These are phyloP conservation scores for Drosophila sproati DNA, from an alignment of 1,140 invertebrate genomes.

Conservation along the genomic window DNA sequence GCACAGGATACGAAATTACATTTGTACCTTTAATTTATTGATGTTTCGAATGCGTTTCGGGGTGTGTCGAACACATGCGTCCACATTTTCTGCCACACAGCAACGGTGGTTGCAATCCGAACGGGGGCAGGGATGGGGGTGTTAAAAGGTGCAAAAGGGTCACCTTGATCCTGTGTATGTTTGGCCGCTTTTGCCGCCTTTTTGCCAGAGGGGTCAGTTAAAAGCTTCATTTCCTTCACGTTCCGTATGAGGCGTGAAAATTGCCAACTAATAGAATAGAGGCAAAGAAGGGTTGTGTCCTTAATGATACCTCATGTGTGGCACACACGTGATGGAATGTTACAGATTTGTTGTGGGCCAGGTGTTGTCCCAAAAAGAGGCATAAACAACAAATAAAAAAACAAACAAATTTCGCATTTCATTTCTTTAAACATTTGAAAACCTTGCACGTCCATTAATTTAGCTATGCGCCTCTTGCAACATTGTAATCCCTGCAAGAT, in stretches of 20 bases:
- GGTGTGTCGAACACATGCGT: slow-evolving; percentile 45
- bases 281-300: slow-evolving; percentile 51
- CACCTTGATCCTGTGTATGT: slow-evolving; percentile 34
- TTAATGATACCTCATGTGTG: slow-evolving; percentile 47
- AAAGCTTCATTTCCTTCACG: slow-evolving; percentile 61
- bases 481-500: slow-evolving; percentile 40
- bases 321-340: slow-evolving; percentile 32
- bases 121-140: neutral
- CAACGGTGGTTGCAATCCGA: slow-evolving; percentile 13
- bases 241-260: slow-evolving; percentile 68
- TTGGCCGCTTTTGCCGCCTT: neutral
- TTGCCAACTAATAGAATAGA: slow-evolving; percentile 72
- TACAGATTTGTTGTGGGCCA: slow-evolving; percentile 22
- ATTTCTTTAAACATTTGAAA: slow-evolving; percentile 29
- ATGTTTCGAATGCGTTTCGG: slow-evolving; percentile 70
- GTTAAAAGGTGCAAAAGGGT: slow-evolving; percentile 35
- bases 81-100: slow-evolving; percentile 14
- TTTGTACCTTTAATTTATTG: slow-evolving; percentile 82
- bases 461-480: slow-evolving; percentile 26
- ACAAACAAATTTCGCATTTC: slow-evolving; percentile 18
- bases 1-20: slow-evolving; percentile 73
- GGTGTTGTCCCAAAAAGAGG: slow-evolving; percentile 7
- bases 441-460: slow-evolving; percentile 37
- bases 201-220: slow-evolving; percentile 42
- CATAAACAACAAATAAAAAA: neutral